phyloP scores from a whole-genome alignment of 1,140 invertebrate genomes.

The Neocloeon triangulifer region DNA sequence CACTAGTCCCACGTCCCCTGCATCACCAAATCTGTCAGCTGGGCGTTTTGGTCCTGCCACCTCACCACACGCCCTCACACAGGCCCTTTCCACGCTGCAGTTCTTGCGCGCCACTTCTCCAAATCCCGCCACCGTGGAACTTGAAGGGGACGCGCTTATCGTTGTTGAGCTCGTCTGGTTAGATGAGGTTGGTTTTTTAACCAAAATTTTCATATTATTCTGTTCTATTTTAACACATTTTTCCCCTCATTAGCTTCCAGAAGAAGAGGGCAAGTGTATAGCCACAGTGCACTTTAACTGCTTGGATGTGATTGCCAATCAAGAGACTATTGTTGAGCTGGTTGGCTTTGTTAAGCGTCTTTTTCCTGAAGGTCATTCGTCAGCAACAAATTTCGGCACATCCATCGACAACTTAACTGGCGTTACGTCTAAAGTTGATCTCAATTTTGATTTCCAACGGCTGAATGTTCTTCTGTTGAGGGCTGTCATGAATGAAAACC shows the following conservation, averaged over 20 bases:
- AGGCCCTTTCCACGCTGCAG: conserved; percentile 26
- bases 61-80: conserved; percentile 24
- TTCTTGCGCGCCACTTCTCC: background rate
- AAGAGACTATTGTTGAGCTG: conserved; percentile 83
- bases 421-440: conserved; percentile 32
- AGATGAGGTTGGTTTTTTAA: conserved; percentile 9
- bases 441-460: conserved; percentile 80
- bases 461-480: conserved; percentile 69
- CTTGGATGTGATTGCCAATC: conserved; percentile 43
- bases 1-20: conserved; percentile 52
- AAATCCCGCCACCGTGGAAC: conserved; percentile 14
- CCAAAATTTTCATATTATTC: no score
- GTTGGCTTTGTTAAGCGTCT: conserved; percentile 63
- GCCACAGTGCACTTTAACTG: conserved; percentile 8
- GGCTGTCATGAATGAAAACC: conserved; percentile 47
- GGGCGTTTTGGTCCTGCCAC: conserved; percentile 13
- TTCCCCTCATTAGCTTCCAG: no score
- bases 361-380: no score
- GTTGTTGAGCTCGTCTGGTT: no score
- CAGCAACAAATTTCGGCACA: no score
- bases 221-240: no score
- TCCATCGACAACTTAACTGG: no score
- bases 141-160: no score
- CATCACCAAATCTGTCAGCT: conserved; percentile 40
- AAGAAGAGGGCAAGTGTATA: no score